Conservation (phyloP, 2,888 invertebrate genomes). For the Horisme vitalbata region DNA sequence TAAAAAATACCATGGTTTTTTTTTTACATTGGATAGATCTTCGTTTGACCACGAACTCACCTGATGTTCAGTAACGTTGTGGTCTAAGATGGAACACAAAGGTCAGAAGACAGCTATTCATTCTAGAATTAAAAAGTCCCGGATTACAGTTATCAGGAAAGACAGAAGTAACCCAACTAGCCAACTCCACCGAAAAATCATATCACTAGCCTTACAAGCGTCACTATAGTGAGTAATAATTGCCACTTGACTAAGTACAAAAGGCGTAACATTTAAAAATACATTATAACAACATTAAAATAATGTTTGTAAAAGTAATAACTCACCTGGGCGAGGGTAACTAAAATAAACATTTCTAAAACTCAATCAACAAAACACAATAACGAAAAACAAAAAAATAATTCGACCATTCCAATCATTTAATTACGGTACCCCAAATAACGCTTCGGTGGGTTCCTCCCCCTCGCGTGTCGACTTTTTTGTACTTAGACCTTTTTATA, state of each 20-base stretch:
- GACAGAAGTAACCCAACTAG: too few species aligned
- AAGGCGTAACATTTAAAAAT: background rate
- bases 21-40: too few species aligned
- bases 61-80: too few species aligned
- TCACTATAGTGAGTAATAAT: too few species aligned
- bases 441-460: slow-evolving; percentile 29
- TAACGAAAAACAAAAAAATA: slow-evolving; percentile 17
- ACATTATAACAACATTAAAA: background rate
- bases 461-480: slow-evolving; percentile 32
- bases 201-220: too few species aligned
- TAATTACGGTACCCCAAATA: slow-evolving; percentile 30
- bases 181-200: too few species aligned
- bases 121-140: too few species aligned
- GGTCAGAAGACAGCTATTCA: too few species aligned
- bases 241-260: background rate
- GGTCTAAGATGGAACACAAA: too few species aligned
- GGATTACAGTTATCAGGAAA: too few species aligned
- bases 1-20: too few species aligned
- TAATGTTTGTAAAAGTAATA: background rate
- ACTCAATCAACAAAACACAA: slow-evolving; percentile 25
- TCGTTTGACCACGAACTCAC: too few species aligned
- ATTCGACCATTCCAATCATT: slow-evolving; percentile 26
- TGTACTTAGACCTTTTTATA: slow-evolving; percentile 42
- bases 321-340: background rate
- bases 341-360: slow-evolving; percentile 12